Evolutionary conservation across 2,113 vertebrate genomes (phyloP).

Genomic region (Mustela nigripes): DNA sequence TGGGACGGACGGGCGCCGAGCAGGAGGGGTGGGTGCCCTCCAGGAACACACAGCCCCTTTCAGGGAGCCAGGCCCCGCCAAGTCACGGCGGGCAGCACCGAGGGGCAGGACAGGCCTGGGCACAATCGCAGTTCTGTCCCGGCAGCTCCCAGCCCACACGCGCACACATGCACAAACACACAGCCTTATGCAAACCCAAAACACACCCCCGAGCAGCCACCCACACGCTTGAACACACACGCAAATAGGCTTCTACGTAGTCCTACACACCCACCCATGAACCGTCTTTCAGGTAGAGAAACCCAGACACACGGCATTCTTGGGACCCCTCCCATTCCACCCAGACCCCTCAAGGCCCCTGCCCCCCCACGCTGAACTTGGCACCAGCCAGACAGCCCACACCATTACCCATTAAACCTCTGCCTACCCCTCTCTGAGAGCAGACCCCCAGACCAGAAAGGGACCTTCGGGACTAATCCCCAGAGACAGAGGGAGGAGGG

Average conservation of each 20-base stretch:
- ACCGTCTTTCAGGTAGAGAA: neutral
- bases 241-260: neutral
- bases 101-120: constrained; percentile 31
- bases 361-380: neutral
- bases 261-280: neutral
- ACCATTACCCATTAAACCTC: neutral
- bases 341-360: neutral
- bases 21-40: constrained; percentile 36
- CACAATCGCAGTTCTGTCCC: constrained; percentile 74
- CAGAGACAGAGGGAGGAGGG: neutral
- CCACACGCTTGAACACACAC: constrained; percentile 26
- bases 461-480: neutral
- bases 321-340: neutral
- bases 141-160: constrained; percentile 32
- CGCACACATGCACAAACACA: constrained; percentile 55
- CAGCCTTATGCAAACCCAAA: constrained; percentile 63
- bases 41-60: constrained; percentile 76
- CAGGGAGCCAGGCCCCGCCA: neutral
- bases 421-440: neutral
- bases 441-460: neutral
- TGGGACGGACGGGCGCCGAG: neutral
- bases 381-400: neutral
- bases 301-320: neutral
- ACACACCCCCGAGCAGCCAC: constrained; percentile 4
- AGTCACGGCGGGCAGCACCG: neutral